phyloP scores from a whole-genome alignment of 2,888 invertebrate genomes.

The Pteria penguin region DNA sequence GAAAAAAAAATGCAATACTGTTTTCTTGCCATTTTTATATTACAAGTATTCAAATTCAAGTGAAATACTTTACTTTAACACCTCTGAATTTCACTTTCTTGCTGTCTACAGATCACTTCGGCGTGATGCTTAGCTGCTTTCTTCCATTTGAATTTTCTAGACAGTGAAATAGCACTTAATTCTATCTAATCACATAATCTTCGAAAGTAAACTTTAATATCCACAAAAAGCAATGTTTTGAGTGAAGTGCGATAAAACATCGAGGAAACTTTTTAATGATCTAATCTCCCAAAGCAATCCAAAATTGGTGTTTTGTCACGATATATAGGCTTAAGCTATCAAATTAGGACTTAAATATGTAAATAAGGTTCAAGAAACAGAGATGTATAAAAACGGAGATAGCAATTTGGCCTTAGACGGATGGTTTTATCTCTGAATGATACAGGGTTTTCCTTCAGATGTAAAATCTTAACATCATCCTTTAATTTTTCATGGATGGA shows the following conservation, averaged over 20 bases:
- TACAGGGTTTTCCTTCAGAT: not conserved
- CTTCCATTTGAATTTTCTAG: not conserved
- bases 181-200: not conserved
- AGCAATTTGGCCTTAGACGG: too few species aligned
- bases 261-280: not conserved
- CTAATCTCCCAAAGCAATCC: not conserved
- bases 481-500: slow-evolving; percentile 21
- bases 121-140: too few species aligned
- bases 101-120: too few species aligned
- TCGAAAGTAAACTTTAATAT: not conserved
- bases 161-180: not conserved
- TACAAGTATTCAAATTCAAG: too few species aligned
- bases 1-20: too few species aligned
- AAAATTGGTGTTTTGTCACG: too few species aligned
- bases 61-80: too few species aligned
- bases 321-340: too few species aligned
- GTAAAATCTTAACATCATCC: slow-evolving; percentile 18
- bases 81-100: too few species aligned
- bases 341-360: not conserved
- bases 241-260: not conserved
- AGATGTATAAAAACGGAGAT: too few species aligned
- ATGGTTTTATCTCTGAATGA: too few species aligned
- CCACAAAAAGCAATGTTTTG: not conserved
- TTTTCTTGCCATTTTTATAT: too few species aligned
- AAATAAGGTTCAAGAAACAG: not conserved